phyloP scores from a whole-genome alignment of 2,888 invertebrate genomes.

The Euclidia mi region DNA sequence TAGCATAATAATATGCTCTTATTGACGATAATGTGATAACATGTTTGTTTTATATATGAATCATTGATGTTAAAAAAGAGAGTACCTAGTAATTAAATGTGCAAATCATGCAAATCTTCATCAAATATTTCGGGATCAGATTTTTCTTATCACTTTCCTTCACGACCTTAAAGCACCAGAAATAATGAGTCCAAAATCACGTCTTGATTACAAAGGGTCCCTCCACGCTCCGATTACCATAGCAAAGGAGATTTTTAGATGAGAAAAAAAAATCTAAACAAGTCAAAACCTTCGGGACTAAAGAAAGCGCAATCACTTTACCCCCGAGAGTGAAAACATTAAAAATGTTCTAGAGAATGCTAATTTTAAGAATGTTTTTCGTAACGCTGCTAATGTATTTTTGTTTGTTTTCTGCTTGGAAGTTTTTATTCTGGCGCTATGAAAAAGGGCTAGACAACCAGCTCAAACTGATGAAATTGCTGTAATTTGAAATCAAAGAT shows the following conservation, averaged over 20 bases:
- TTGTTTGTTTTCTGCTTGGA: background rate
- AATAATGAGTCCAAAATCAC: slow-evolving; percentile 62
- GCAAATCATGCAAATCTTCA: too few species aligned
- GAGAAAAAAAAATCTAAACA: slow-evolving; percentile 50
- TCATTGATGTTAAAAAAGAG: too few species aligned
- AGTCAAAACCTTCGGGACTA: slow-evolving; percentile 42
- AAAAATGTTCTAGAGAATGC: slow-evolving; percentile 17
- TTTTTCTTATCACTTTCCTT: slow-evolving; percentile 21
- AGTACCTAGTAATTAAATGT: too few species aligned
- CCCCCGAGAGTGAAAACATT: slow-evolving; percentile 22
- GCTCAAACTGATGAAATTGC: too few species aligned
- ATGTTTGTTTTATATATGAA: too few species aligned
- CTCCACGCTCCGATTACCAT: slow-evolving; percentile 52
- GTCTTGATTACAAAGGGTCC: slow-evolving; percentile 57
- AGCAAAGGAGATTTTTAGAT: slow-evolving; percentile 47
- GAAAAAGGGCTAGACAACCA: background rate
- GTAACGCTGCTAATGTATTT: slow-evolving; percentile 9
- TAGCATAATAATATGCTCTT: too few species aligned
- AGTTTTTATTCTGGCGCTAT: background rate
- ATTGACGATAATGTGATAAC: too few species aligned
- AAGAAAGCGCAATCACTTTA: slow-evolving; percentile 44
- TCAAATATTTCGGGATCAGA: background rate
- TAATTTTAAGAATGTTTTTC: slow-evolving; percentile 14
- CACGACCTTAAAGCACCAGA: slow-evolving; percentile 44
- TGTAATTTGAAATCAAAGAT: too few species aligned